These are phyloP conservation scores for Alviniconcha marisindica DNA, from an alignment of 1,140 invertebrate species.

Conservation along the genomic window DNA sequence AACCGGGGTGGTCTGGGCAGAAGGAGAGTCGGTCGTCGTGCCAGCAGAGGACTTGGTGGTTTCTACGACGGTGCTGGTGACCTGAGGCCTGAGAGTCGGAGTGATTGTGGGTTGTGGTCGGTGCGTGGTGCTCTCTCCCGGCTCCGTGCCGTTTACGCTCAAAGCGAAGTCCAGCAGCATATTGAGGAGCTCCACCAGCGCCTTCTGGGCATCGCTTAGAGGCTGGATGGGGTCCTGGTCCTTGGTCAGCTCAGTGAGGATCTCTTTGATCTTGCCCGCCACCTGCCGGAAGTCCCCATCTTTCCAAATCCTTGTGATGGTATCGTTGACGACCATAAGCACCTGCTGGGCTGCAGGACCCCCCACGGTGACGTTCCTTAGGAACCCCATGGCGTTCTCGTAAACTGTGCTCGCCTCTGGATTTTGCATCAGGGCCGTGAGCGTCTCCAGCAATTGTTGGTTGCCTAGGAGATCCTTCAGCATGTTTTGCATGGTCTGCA, in stretches of 20 bases:
- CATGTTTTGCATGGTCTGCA: slow-evolving; percentile 2
- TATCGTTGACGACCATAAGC: slow-evolving; percentile 4
- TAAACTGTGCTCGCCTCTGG: neutral
- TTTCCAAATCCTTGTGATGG: neutral
- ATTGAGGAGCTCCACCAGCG: neutral
- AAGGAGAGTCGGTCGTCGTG: neutral
- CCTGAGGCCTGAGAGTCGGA: neutral
- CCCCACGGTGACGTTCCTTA: neutral
- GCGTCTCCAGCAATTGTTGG: neutral
- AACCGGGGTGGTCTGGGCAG: neutral
- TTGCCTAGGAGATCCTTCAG: neutral
- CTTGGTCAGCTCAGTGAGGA: neutral
- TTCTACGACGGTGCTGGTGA: neutral
- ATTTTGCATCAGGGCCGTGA: neutral
- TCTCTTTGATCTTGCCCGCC: neutral
- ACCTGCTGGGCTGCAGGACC: neutral
- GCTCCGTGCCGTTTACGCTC: neutral
- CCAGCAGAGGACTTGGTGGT: neutral
- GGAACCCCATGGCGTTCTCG: neutral
- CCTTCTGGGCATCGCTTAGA: neutral
- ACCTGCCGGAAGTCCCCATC: neutral
- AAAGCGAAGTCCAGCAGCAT: neutral
- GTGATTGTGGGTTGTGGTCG: neutral
- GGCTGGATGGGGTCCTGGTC: neutral
- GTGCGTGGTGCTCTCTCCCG: neutral